phyloP scores from a whole-genome alignment of 2,113 vertebrate genomes.

The Pungitius pungitius region DNA sequence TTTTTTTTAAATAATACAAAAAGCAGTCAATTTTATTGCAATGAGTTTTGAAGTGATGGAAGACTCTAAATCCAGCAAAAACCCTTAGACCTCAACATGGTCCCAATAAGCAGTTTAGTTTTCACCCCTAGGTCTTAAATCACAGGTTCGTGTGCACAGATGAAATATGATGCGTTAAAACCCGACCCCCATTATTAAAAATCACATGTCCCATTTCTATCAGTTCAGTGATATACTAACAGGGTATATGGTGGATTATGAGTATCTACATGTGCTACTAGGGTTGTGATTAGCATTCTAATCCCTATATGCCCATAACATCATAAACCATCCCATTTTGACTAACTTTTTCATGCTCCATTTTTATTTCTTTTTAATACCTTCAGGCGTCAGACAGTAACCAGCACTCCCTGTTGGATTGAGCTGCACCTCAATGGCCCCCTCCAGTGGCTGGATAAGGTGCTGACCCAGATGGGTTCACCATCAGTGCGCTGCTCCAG shows the following conservation, averaged over 20 bases:
- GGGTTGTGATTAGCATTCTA: not conserved
- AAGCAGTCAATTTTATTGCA: not conserved
- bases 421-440: conserved; percentile 98
- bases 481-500: conserved; percentile 98
- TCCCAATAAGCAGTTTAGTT: not conserved
- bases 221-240: not conserved
- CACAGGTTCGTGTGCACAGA: not conserved
- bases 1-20: not conserved
- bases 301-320: not conserved
- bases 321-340: not conserved
- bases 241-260: not conserved
- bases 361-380: not conserved
- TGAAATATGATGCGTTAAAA: not conserved
- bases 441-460: conserved; percentile 98
- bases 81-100: not conserved
- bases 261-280: not conserved
- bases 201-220: no score
- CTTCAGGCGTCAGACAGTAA: conserved; percentile 93
- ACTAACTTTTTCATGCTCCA: not conserved
- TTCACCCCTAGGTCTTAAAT: not conserved
- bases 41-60: not conserved
- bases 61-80: not conserved
- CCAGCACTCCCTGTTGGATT: conserved; percentile 99
- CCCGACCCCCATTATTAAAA: not conserved
- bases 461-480: conserved; percentile 99